These are phyloP conservation scores for Leucoraja erinaceus DNA, from an alignment of 2,113 vertebrate species.

Conservation along the genomic window DNA sequence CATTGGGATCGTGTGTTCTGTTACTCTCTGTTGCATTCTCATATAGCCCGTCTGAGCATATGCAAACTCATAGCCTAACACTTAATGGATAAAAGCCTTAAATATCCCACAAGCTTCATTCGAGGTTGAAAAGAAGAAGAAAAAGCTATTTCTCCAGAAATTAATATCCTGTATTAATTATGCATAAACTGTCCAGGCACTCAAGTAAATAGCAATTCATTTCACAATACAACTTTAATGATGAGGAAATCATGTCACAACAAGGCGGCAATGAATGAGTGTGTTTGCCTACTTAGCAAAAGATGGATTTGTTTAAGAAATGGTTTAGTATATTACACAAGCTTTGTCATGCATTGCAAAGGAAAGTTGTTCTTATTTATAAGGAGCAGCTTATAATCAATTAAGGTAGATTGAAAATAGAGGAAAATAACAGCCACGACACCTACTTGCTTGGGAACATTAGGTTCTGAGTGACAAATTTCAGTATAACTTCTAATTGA, in stretches of 20 bases:
- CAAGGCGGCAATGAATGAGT: neutral
- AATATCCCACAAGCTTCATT: neutral
- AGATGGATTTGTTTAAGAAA: neutral
- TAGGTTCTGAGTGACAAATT: neutral
- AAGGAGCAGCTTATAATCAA: neutral
- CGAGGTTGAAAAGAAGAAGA: constrained; percentile 2
- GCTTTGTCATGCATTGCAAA: neutral
- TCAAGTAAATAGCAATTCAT: neutral
- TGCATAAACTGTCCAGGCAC: neutral
- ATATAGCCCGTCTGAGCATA: neutral
- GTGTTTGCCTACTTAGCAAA: neutral
- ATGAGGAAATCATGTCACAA: constrained; percentile 9
- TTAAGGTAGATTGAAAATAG: neutral
- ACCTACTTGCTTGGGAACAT: neutral
- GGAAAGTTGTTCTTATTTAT: neutral
- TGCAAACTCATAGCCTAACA: neutral
- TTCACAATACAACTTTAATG: constrained; percentile 19
- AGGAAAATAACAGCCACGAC: neutral
- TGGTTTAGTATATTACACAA: neutral
- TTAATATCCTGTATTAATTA: neutral
- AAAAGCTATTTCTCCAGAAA: neutral
- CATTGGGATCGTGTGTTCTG: neutral
- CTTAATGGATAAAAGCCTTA: neutral
- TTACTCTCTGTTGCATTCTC: neutral
- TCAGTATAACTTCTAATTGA: neutral